phyloP scores from a whole-genome alignment of 2,797 vertebrate genomes.

The Sebastes aleutianus region DNA sequence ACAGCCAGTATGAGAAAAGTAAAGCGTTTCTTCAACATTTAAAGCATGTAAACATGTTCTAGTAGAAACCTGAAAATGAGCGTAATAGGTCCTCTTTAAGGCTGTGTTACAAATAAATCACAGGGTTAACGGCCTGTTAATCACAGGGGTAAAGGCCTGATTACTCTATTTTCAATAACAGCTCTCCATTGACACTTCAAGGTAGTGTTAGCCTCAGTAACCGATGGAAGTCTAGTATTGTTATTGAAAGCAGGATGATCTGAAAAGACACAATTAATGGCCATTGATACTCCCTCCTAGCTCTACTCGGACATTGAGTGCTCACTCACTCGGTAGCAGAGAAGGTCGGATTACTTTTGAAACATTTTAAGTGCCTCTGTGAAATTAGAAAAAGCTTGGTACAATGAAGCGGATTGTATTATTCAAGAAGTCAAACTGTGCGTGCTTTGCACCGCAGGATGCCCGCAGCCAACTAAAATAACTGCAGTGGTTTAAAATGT shows the following conservation, averaged over 20 bases:
- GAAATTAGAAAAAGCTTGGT: not conserved
- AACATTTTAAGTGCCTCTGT: not conserved
- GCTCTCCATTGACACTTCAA: not conserved
- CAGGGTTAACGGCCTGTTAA: slow-evolving; percentile 11
- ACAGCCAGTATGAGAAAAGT: not conserved
- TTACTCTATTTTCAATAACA: not conserved
- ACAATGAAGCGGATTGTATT: not conserved
- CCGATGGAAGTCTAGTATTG: not conserved
- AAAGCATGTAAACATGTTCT: not conserved
- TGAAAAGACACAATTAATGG: not conserved
- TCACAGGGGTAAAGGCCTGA: not conserved
- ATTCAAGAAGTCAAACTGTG: not conserved
- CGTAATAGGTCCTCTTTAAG: not conserved
- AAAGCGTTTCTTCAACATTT: not conserved
- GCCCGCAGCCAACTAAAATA: slow-evolving; percentile 18
- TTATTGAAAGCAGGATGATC: slow-evolving; percentile 12
- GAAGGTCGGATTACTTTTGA: not conserved
- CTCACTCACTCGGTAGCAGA: not conserved
- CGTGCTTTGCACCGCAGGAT: slow-evolving; percentile 16
- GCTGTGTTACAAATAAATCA: not conserved
- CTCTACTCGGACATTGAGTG: not conserved
- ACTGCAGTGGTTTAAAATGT: slow-evolving; percentile 43
- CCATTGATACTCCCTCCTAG: not conserved
- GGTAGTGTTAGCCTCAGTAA: not conserved
- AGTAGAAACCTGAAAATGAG: not conserved